Base-by-base conservation (phyloP, 2,888 invertebrate species). In the Microctonus aethiopoides region DNA sequence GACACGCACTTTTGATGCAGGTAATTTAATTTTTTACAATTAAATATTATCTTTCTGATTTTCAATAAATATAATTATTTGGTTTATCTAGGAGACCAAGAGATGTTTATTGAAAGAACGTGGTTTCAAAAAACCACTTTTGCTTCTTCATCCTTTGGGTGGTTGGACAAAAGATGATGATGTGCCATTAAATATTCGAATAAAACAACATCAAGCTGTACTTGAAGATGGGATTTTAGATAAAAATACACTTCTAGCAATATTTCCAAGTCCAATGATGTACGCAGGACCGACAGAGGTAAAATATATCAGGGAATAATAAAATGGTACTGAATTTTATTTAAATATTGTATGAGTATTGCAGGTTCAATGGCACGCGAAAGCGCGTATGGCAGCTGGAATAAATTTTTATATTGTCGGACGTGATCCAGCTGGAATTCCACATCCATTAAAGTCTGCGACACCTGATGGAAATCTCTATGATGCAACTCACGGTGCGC, bases 131-230 rank as follows among this genome's bases (percentile, higher is more conserved):
- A 96, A 96, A 81, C 99, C 99, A 0, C 95, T 99, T 1, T 89
- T 99, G 11, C 89, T 99, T 0, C 89, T 99, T 22, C 99, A 99
- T 89, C 99, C 99, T 0, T 89, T 99, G 24, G 92, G 95, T 68
- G 98, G 98, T n/a, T 99, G 96, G 98, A 99, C 97, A 0, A 99
- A 99, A 87, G 98, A 98, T 83, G 98, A 99, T 83, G 99, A 99
- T 87, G 99, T 99, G 5, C 98, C 99, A 0, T 88, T 99, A 20
- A 91, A 92, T 32, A 92, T 93, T 1, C 90, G 99, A 73, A 98
- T 99, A 83, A 90, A 92, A 62, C 99, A 99, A 82, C 99, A 98
- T 87, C 91, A 94, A 84, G 97, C 97, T 0, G 95, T 98, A 9
- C 88, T 99, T 16, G 93, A 93, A 76, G 96, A 96, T 70, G 94